These are phyloP conservation scores for Aleiodes alternator DNA, from an alignment of 2,888 invertebrate species.

Conservation along the genomic window DNA sequence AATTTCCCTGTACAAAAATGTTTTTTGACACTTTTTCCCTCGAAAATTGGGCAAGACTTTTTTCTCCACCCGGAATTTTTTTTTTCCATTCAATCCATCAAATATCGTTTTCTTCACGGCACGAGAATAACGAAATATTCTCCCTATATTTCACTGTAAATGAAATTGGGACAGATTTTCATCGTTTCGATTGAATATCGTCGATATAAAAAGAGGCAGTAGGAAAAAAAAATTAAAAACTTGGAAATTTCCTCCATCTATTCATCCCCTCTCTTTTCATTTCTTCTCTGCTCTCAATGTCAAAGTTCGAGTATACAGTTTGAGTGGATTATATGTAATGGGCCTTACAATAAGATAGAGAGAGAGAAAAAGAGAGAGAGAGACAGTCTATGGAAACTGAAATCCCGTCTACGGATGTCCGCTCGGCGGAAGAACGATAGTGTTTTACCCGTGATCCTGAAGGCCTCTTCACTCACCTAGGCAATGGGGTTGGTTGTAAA, in stretches of 20 bases:
- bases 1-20: not conserved
- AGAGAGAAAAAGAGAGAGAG: not conserved
- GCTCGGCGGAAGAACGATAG: conserved; percentile 24
- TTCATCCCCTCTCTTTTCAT: conserved; percentile 10
- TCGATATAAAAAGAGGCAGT: not conserved
- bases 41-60: conserved; percentile 6
- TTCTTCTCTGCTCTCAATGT: not conserved
- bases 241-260: conserved; percentile 1
- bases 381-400: not conserved
- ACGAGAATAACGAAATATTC: conserved; percentile 21
- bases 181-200: not conserved
- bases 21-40: not conserved
- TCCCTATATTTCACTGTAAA: conserved; percentile 23
- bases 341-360: not conserved
- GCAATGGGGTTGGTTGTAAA: too few relatives aligned
- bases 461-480: conserved; percentile 9
- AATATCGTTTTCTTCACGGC: not conserved
- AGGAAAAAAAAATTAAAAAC: not conserved
- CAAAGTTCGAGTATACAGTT: conserved; percentile 2
- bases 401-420: conserved; percentile 16
- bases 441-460: conserved; percentile 14
- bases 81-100: not conserved
- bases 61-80: conserved; percentile 8
- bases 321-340: conserved; percentile 5
- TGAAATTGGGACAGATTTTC: conserved; percentile 35